phyloP scores from a whole-genome alignment of 2,797 vertebrate genomes.

The Ambastaia sidthimunki region DNA sequence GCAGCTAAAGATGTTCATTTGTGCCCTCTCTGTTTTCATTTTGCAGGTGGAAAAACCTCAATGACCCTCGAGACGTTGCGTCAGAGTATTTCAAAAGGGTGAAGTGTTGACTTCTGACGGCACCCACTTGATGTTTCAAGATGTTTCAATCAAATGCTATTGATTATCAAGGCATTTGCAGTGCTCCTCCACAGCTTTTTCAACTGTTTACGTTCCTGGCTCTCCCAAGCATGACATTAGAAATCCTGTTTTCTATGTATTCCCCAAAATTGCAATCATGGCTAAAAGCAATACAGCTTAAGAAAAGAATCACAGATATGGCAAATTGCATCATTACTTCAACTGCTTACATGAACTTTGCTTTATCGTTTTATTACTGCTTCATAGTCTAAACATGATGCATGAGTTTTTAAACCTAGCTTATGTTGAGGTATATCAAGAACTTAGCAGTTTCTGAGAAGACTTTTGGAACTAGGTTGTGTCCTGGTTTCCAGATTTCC shows the following conservation, averaged over 20 bases:
- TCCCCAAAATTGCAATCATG: conserved; percentile 73
- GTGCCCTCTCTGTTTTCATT: background rate
- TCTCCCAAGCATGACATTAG: conserved; percentile 71
- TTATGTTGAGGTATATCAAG: conserved; percentile 68
- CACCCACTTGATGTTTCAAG: conserved; percentile 71
- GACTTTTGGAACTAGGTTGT: conserved; percentile 67
- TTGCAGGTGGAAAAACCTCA: conserved; percentile 77
- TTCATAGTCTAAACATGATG: conserved; percentile 72
- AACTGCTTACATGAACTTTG: conserved; percentile 76
- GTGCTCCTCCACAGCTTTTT: conserved; percentile 76
- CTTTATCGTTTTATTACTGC: conserved; percentile 71
- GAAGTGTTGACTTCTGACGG: conserved; percentile 68
- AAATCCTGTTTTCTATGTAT: conserved; percentile 78
- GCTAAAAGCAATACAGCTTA: conserved; percentile 74
- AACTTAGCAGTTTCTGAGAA: conserved; percentile 69
- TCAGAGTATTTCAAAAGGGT: conserved; percentile 78
- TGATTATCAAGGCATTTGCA: conserved; percentile 79
- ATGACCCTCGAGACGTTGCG: conserved; percentile 81
- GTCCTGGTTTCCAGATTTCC: conserved; percentile 4
- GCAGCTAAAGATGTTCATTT: background rate
- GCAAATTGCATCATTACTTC: conserved; percentile 76
- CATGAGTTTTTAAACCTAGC: conserved; percentile 85
- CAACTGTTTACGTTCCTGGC: conserved; percentile 82
- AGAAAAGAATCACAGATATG: conserved; percentile 63
- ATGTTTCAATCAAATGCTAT: conserved; percentile 64